Evolutionary conservation across 2,888 invertebrate species (phyloP).

Genomic region (Prosapia bicincta): DNA sequence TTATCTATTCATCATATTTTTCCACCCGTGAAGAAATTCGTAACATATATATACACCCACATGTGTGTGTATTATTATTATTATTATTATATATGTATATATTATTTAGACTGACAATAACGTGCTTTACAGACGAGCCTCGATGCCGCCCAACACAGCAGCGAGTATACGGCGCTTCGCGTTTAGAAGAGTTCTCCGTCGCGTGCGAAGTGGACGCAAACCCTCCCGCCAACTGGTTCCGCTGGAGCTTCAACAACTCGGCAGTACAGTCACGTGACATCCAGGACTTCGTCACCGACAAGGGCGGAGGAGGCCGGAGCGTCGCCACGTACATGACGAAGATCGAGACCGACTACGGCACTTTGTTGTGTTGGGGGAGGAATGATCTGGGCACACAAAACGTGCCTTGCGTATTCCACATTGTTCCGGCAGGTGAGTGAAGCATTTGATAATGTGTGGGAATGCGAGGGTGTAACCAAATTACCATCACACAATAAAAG

Average conservation of each 20-base stretch:
- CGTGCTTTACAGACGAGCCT: conserved; percentile 36
- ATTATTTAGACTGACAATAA: no score
- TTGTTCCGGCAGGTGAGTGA: conserved; percentile 40
- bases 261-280: conserved; percentile 35
- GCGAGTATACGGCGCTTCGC: conserved; percentile 38
- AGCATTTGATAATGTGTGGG: no score
- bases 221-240: conserved; percentile 43
- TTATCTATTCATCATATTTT: no score
- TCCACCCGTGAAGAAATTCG: no score
- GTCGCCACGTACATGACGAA: conserved; percentile 44
- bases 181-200: conserved; percentile 35
- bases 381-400: conserved; percentile 39
- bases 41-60: no score
- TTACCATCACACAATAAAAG: no score
- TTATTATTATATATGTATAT: no score
- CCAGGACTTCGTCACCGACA: conserved; percentile 36
- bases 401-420: conserved; percentile 40
- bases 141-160: conserved; percentile 37
- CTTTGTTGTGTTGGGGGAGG: conserved; percentile 38
- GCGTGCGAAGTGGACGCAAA: conserved; percentile 45
- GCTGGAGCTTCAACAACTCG: conserved; percentile 47
- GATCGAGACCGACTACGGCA: conserved; percentile 42
- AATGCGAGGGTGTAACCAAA: no score
- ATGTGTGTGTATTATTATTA: no score
- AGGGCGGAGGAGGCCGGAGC: conserved; percentile 42